Percentiles rank a stretch among this genome's conserved stretches.
Evolutionary conservation across 2,888 invertebrate genomes (phyloP).

Genomic region (Lasioglossum figueresi): DNA sequence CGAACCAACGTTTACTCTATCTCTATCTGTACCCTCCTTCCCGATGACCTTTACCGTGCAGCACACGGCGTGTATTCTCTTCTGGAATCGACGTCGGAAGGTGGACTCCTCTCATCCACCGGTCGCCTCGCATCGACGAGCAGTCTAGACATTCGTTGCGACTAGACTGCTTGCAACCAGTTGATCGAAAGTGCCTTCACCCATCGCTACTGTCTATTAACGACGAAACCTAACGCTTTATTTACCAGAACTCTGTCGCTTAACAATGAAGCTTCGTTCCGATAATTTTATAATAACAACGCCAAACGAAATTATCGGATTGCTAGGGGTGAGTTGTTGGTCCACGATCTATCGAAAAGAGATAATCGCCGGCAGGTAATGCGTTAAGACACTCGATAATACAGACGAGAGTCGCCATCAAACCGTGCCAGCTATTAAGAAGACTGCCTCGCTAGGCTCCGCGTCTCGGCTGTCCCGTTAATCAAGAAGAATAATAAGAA

Average conservation of each 20-base stretch:
- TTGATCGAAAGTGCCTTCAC: conserved; percentile 2
- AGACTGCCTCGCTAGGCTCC: too few species aligned
- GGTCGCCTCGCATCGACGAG: conserved; percentile 1
- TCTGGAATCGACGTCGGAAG: neutral
- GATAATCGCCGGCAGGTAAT: too few species aligned
- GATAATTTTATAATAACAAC: too few species aligned
- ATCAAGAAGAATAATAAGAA: neutral
- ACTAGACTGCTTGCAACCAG: neutral
- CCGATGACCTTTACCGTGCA: neutral
- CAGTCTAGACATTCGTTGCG: neutral
- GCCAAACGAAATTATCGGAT: too few species aligned
- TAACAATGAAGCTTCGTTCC: too few species aligned
- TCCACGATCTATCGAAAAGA: too few species aligned
- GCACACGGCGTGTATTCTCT: neutral
- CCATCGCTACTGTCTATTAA: neutral
- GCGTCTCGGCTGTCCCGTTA: neutral
- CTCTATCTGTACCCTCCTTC: conserved; percentile 11
- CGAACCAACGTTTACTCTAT: conserved; percentile 46
- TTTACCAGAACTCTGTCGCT: neutral
- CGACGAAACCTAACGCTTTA: too few species aligned
- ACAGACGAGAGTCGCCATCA: too few species aligned
- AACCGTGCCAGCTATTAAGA: too few species aligned
- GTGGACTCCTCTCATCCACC: neutral
- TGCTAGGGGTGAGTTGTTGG: too few species aligned
- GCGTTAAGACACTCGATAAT: too few species aligned